Conservation (phyloP, 2,113 vertebrate genomes). For the Brachyhypopomus gauderio region DNA sequence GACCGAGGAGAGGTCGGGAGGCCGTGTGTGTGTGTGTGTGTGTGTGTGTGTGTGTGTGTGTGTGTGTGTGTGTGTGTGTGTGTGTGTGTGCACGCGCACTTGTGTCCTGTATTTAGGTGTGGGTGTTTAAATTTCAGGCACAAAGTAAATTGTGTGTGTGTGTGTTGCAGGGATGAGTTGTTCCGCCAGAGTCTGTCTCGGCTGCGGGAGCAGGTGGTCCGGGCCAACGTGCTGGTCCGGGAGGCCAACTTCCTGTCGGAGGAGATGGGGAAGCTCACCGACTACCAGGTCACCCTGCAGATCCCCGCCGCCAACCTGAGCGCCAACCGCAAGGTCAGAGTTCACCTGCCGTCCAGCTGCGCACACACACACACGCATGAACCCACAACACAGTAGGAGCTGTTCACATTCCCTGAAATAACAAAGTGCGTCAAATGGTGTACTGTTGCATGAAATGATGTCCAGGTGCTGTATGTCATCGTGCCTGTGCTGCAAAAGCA, state of each 20-base stretch:
- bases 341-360: background rate
- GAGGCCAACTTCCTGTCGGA: constrained; percentile 96
- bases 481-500: too few species aligned
- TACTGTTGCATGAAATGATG: too few species aligned
- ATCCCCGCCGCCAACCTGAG: constrained; percentile 97
- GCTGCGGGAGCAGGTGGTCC: constrained; percentile 93
- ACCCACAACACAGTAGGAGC: background rate
- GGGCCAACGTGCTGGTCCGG: constrained; percentile 92
- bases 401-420: too few species aligned
- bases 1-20: constrained; percentile 88
- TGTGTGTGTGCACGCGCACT: background rate
- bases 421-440: too few species aligned
- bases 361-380: background rate
- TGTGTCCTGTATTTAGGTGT: too few species aligned
- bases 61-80: constrained; percentile 12
- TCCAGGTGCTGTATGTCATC: too few species aligned
- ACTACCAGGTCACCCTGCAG: constrained; percentile 98
- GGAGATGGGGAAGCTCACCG: constrained; percentile 92
- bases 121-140: too few species aligned
- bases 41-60: background rate
- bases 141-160: background rate
- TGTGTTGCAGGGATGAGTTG: constrained; percentile 84
- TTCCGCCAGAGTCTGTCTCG: constrained; percentile 94
- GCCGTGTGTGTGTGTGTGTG: background rate
- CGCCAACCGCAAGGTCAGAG: constrained; percentile 93